These are phyloP conservation scores for Lamprologus ornatipinnis DNA, from an alignment of 2,113 vertebrate species.

Conservation along the genomic window DNA sequence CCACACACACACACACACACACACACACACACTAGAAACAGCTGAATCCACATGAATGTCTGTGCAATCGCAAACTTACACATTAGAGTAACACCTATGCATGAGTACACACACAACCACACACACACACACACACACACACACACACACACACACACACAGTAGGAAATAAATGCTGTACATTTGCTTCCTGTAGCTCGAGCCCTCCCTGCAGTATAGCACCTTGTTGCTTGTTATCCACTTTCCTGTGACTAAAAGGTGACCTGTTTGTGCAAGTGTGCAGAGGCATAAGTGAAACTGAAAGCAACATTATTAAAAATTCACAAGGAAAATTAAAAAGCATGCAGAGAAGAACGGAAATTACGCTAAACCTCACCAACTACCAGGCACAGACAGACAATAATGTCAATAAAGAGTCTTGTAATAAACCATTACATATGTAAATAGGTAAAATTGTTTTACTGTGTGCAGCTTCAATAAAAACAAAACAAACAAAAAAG, in stretches of 20 bases:
- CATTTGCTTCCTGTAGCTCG: background rate
- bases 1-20: background rate
- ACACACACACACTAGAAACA: background rate
- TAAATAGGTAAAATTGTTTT: background rate
- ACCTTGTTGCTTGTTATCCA: background rate
- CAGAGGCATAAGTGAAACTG: background rate
- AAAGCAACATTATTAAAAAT: background rate
- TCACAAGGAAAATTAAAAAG: background rate
- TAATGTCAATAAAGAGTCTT: background rate
- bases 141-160: conserved; percentile 6
- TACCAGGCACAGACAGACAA: background rate
- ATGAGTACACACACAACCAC: background rate
- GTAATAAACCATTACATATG: background rate
- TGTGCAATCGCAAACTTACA: background rate
- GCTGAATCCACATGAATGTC: background rate
- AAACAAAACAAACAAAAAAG: background rate
- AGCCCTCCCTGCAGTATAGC: background rate
- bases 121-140: background rate
- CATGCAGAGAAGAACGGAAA: background rate
- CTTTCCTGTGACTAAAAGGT: background rate
- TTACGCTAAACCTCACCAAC: background rate
- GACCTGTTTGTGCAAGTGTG: background rate
- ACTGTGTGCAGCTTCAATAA: background rate
- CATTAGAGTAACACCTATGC: background rate
- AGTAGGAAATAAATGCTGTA: background rate